Conservation (phyloP, 2,113 vertebrate species). For the Catagonus wagneri region DNA sequence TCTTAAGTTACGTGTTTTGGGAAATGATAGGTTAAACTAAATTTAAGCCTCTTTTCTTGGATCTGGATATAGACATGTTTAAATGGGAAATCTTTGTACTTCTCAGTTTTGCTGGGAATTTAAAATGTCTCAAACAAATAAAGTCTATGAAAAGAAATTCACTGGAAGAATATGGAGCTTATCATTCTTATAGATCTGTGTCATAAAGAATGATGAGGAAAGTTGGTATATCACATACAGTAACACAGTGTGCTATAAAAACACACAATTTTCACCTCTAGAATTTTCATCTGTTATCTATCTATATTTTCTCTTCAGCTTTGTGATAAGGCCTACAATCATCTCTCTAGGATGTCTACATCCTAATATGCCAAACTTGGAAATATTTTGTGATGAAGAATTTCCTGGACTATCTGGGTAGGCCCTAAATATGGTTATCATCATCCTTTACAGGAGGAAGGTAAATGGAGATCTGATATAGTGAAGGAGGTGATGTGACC, state of each 20-base stretch:
- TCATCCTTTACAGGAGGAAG: not conserved
- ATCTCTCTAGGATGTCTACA: accelerated
- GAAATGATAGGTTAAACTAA: not conserved
- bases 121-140: not conserved
- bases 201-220: not conserved
- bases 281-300: not conserved
- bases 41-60: not conserved
- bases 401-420: not conserved
- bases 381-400: not conserved
- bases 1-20: not conserved
- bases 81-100: not conserved
- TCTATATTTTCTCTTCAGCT: not conserved
- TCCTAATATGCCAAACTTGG: not conserved
- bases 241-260: not conserved
- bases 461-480: not conserved
- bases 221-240: not conserved
- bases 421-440: not conserved
- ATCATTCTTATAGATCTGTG: not conserved
- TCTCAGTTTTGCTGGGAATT: not conserved
- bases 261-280: not conserved
- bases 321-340: not conserved
- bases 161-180: not conserved
- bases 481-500: not conserved
- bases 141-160: not conserved
- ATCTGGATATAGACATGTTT: not conserved